A percentile compares a stretch with the other conserved stretches of the same genome.
Evolutionary conservation across 2,888 invertebrate species (phyloP).

Genomic region (Hanleya hanleyi): DNA sequence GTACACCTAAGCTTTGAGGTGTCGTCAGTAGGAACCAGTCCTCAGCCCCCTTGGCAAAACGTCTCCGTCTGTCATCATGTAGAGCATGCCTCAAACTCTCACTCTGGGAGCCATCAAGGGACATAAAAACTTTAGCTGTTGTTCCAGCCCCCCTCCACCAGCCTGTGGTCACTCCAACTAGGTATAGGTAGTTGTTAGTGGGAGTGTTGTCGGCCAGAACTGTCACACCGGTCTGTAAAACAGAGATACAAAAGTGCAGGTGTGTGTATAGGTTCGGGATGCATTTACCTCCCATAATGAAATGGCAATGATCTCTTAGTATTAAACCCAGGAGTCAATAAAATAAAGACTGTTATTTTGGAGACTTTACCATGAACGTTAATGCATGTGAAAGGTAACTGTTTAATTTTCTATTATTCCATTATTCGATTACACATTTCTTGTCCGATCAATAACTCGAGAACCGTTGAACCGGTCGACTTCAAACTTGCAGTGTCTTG

Average conservation of each 20-base stretch:
- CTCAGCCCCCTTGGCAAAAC: constrained; percentile 56
- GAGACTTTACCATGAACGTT: no score
- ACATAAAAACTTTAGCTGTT: constrained; percentile 56
- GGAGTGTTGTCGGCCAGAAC: constrained; percentile 48
- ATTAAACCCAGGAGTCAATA: no score
- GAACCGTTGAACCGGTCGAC: no score
- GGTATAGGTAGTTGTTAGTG: constrained; percentile 46
- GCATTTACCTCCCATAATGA: no score
- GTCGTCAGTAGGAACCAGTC: constrained; percentile 64
- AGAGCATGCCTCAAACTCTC: constrained; percentile 42
- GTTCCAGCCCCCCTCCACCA: constrained; percentile 60
- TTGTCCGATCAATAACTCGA: no score
- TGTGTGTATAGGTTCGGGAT: no score
- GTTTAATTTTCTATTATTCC: no score
- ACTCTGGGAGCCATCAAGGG: constrained; percentile 36
- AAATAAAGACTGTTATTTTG: no score
- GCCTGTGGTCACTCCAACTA: constrained; percentile 60
- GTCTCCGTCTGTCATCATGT: constrained; percentile 30
- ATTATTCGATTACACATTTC: no score
- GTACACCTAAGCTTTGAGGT: constrained; percentile 46
- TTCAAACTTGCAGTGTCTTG: no score
- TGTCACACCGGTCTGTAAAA: constrained; percentile 46
- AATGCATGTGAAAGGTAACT: no score
- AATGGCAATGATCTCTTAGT: no score
- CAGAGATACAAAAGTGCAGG: not conserved